Base-by-base conservation (phyloP, 2,888 invertebrate genomes). In the Caenorhabditis virilis region DNA sequence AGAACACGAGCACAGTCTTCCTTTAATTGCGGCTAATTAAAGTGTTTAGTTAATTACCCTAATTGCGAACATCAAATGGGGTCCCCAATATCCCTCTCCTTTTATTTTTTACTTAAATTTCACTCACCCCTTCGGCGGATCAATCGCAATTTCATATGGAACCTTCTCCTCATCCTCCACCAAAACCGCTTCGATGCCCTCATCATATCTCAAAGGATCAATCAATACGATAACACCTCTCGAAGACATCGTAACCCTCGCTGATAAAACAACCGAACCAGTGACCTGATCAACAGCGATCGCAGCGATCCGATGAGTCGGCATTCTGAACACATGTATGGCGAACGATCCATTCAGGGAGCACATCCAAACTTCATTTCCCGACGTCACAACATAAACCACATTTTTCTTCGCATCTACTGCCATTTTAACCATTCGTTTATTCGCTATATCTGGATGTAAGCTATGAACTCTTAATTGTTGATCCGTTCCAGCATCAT, bases 341-440 rank as follows among this genome's bases (percentile, higher is more conserved):
- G 45, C 91, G 90, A 83, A 91, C 91, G 71, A 60, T 13, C 58
- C 55, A 23, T 61, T 57, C 15, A 89, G 89, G 18, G 90, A 91
- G 84, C 90, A 90, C 79, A 88, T 87, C 62, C 62, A 72, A 1
- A 73, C 51, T 45, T 70, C 68, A 42, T 72, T 72, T 18, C 36
- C 27, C 18, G 49, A 48, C 9, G 62, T 65, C 9, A 58, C 52
- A n/a, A 60, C 65, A 27, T 67, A 66, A 6, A 62, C 70, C 41
- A 58, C 13, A 27, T 58, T 56, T 11, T 49, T 49, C 42, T 57
- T 57, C 18, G 53, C 35, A 48, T 66, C 69, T 11, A 56, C 46
- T 11, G 51, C 69, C 11, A 71, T 23, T 15, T 47, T 23, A 6
- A 53, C 23, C 9, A 69, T 62, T 11, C 65, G 18, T 33, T 57